Evolutionary conservation across 2,888 invertebrate species (phyloP).

Genomic region (Erebia palarica): DNA sequence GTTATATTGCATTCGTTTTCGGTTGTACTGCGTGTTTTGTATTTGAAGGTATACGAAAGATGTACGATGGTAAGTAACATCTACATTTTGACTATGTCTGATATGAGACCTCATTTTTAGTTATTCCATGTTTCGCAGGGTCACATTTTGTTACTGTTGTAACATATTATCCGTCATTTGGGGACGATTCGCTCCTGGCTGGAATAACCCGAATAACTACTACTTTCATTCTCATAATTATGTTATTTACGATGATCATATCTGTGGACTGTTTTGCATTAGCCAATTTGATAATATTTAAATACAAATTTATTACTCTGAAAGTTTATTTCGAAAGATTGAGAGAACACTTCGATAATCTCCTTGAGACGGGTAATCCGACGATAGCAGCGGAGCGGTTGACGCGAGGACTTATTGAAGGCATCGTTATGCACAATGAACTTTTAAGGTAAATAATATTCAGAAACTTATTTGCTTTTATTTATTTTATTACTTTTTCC

Average conservation of each 20-base stretch:
- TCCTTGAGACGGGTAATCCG: conserved; percentile 47
- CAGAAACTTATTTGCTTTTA: background rate
- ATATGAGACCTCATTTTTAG: background rate
- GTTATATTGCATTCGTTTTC: conserved; percentile 58
- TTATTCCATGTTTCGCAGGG: conserved; percentile 50
- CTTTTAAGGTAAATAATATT: conserved; percentile 56
- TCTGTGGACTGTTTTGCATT: conserved; percentile 62
- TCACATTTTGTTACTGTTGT: conserved; percentile 68
- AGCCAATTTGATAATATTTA: conserved; percentile 65
- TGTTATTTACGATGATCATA: conserved; percentile 68
- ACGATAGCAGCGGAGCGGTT: conserved; percentile 54
- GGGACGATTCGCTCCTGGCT: conserved; percentile 57
- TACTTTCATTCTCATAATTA: conserved; percentile 54
- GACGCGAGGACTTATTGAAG: conserved; percentile 58
- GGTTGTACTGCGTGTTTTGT: conserved; percentile 58
- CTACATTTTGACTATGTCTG: background rate
- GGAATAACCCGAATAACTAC: conserved; percentile 51
- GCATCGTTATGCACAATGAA: conserved; percentile 67
- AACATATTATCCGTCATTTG: conserved; percentile 65
- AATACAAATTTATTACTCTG: conserved; percentile 71
- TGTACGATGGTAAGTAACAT: conserved; percentile 50
- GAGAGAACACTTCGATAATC: conserved; percentile 51
- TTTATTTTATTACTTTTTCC: background rate
- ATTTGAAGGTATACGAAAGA: conserved; percentile 66
- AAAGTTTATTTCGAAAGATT: conserved; percentile 64